Percentiles rank a stretch among this genome's conserved stretches.
Conservation (phyloP, 2,888 invertebrate species). For the Epistrophe grossulariae region DNA sequence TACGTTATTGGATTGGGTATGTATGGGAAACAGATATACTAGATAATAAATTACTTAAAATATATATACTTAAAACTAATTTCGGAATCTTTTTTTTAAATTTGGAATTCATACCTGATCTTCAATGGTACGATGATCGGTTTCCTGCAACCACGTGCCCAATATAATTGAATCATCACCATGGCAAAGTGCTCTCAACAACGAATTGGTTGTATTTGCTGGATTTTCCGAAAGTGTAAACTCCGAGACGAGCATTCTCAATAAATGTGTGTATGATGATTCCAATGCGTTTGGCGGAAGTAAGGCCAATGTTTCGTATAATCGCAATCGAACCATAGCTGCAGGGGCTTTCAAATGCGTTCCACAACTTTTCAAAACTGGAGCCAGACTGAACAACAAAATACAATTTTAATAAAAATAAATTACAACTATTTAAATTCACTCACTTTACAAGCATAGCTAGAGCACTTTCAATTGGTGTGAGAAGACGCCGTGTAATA, state of each 20-base stretch:
- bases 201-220: slow-evolving; percentile 94
- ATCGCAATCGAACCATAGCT: slow-evolving; percentile 95
- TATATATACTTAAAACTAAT: background rate
- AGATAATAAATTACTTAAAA: background rate
- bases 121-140: slow-evolving; percentile 97
- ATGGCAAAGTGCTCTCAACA: slow-evolving; percentile 92
- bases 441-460: slow-evolving; percentile 96
- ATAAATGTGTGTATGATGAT: slow-evolving; percentile 93
- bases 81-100: background rate
- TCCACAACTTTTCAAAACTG: slow-evolving; percentile 94
- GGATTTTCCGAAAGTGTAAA: slow-evolving; percentile 97
- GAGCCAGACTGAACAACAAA: slow-evolving; percentile 88
- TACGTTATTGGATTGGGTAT: too few relatives aligned
- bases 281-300: slow-evolving; percentile 92
- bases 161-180: slow-evolving; percentile 95
- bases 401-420: background rate
- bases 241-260: slow-evolving; percentile 96
- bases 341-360: slow-evolving; percentile 97
- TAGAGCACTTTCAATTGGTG: slow-evolving; percentile 97
- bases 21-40: background rate
- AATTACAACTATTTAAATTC: slow-evolving; percentile 45
- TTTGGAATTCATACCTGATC: slow-evolving; percentile 91
- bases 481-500: slow-evolving; percentile 93
- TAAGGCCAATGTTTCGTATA: slow-evolving; percentile 94
- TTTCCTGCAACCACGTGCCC: slow-evolving; percentile 97